These are phyloP conservation scores for Plecturocebus donacophilus DNA, from an alignment of 2,113 vertebrate genomes.

Conservation along the genomic window DNA sequence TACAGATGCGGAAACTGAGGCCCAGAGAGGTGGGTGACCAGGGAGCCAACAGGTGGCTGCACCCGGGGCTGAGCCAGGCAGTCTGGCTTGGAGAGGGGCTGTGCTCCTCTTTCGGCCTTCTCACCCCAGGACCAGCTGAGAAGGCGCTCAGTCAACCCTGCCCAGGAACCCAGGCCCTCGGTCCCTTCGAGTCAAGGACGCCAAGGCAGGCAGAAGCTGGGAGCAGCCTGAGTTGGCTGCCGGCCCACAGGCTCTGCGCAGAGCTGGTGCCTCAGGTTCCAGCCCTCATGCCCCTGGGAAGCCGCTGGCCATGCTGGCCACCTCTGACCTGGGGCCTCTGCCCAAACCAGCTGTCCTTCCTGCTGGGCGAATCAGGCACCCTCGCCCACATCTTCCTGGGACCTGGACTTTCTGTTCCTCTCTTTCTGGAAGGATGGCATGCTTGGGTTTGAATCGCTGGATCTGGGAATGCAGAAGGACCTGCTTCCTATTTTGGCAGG, in stretches of 20 bases:
- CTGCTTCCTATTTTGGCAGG: neutral
- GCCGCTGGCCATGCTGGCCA: neutral
- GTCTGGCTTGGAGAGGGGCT: no score
- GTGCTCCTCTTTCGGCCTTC: neutral
- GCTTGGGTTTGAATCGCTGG: accelerated
- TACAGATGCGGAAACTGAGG: neutral
- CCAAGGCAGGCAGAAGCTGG: neutral
- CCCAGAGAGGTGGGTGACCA: neutral
- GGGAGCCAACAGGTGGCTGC: neutral
- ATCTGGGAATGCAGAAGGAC: neutral
- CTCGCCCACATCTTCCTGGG: neutral
- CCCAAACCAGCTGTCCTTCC: no score
- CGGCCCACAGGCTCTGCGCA: no score
- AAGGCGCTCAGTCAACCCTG: neutral
- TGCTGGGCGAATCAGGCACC: neutral
- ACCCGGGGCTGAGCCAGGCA: neutral
- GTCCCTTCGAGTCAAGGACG: neutral
- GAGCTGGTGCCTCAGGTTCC: no score
- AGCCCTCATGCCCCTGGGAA: no score
- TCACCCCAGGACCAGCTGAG: neutral
- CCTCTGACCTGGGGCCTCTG: neutral
- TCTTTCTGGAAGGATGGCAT: no score
- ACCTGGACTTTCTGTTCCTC: no score
- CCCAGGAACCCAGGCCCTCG: neutral
- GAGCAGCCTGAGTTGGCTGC: neutral